Percentiles rank a stretch among this genome's conserved stretches.
phyloP scores from a whole-genome alignment of 2,888 invertebrate genomes.

The Malthinus flaveolus region DNA sequence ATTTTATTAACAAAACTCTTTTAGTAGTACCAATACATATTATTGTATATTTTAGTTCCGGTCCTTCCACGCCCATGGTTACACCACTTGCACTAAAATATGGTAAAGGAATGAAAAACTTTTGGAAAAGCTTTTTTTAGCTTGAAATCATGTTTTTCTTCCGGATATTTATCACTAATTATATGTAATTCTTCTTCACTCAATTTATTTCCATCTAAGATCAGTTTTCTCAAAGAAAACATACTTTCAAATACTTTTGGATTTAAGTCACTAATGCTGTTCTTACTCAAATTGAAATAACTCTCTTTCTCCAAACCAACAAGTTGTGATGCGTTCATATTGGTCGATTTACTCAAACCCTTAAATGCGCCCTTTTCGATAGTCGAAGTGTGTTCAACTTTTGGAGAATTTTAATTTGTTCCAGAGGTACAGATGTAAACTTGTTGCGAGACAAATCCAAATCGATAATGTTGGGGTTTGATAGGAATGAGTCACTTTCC shows the following conservation, averaged over 20 bases:
- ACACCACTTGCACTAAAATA: too few species aligned
- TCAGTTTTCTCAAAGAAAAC: neutral
- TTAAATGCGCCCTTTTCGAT: neutral
- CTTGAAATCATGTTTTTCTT: too few species aligned
- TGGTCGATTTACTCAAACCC: neutral
- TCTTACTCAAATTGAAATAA: neutral
- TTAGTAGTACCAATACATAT: too few species aligned
- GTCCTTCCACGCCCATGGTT: too few species aligned
- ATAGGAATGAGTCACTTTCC: neutral
- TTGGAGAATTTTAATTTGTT: neutral
- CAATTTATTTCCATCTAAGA: slow-evolving; percentile 6
- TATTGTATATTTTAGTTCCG: too few species aligned
- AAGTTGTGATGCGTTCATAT: neutral
- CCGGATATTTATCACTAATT: too few species aligned
- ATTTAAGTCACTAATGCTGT: neutral
- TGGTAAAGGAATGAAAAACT: too few species aligned
- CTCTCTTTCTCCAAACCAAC: neutral
- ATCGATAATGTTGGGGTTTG: neutral
- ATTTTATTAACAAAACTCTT: too few species aligned
- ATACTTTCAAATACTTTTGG: neutral
- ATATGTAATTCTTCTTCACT: neutral
- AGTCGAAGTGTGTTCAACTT: too few species aligned
- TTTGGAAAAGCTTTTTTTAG: too few species aligned
- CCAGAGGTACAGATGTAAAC: neutral
- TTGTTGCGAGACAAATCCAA: neutral